Base-by-base conservation (phyloP, 2,797 vertebrate species). In the Onychomys leucogaster region DNA sequence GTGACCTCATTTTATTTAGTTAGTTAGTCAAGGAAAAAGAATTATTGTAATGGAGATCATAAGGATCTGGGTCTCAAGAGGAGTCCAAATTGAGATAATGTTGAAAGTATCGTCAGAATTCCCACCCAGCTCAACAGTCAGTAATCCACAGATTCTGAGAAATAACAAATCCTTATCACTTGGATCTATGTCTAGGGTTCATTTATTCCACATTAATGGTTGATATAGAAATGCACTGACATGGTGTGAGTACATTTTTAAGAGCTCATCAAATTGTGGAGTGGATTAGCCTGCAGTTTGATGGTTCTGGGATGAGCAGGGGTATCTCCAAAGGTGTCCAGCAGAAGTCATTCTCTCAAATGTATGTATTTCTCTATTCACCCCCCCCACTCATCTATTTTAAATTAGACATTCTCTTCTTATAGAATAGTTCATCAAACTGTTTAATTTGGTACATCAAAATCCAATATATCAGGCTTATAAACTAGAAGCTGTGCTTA, bases 401-500 rank as follows among this genome's bases (percentile, higher is more conserved):
- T 43, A 93, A 90, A 89, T 14, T 19, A 65, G 87, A 61, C 6
- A 61, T 88, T 75, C 81, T 3, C 34, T 12, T 55, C 8, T 96
- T 89, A 94, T 19, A 65, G 49, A 95, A 73, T 19, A 77, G 52
- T 43, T 93, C 29, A 89, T 32, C 63, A 93, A 96, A 82, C 81
- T 97, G 12, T 80, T 96, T 52, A 94, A 92, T 65, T 34, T 21
- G 12, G 4, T 73, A 77, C 23, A 23, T 10, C 2, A 91, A 81
- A 94, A 34, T 21, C 2, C 6, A 63, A 34, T 87, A 61, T 90
- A 90, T 92, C 55, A 32, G 41, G 21, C 85, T 96, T 88, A 6
- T 78, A 85, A 63, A 67, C 49, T 2, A 32, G n/a, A 69, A 92
- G 57, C 34, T 61, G 78, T 73, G 81, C 14, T 59, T 95, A 55